These are phyloP conservation scores for Anadara kagoshimensis DNA, from an alignment of 1,140 invertebrate genomes.

Conservation along the genomic window DNA sequence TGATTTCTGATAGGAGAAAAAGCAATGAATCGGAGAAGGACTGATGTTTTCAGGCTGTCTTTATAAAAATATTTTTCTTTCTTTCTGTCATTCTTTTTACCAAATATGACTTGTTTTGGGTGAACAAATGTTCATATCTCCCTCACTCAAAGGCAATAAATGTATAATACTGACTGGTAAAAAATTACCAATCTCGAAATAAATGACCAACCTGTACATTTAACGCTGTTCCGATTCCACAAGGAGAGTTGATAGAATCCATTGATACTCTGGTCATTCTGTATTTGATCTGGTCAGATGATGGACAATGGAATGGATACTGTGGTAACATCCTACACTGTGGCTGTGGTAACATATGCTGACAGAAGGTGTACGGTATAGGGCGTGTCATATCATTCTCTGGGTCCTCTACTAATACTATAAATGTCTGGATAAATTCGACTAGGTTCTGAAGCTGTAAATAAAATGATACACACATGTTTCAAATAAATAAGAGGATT, in stretches of 20 bases:
- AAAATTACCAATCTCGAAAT: background rate
- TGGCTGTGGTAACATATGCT: constrained; percentile 87
- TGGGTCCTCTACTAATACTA: constrained; percentile 88
- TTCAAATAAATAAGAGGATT: background rate
- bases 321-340: constrained; percentile 79
- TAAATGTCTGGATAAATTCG: constrained; percentile 90
- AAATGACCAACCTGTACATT: constrained; percentile 83
- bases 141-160: no score
- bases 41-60: no score
- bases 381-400: constrained; percentile 92
- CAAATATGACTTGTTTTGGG: no score
- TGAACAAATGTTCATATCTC: no score
- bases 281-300: constrained; percentile 94
- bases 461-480: constrained; percentile 22
- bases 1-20: no score
- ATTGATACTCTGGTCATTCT: constrained; percentile 92
- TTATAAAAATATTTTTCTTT: no score
- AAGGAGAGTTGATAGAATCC: constrained; percentile 93
- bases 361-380: constrained; percentile 85
- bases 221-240: constrained; percentile 90
- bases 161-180: no score
- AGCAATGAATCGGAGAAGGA: no score
- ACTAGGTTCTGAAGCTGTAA: constrained; percentile 86
- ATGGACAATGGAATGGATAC: constrained; percentile 80
- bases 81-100: no score